Base-by-base conservation (phyloP, 2,113 vertebrate genomes). In the Prunella fulvescens region DNA sequence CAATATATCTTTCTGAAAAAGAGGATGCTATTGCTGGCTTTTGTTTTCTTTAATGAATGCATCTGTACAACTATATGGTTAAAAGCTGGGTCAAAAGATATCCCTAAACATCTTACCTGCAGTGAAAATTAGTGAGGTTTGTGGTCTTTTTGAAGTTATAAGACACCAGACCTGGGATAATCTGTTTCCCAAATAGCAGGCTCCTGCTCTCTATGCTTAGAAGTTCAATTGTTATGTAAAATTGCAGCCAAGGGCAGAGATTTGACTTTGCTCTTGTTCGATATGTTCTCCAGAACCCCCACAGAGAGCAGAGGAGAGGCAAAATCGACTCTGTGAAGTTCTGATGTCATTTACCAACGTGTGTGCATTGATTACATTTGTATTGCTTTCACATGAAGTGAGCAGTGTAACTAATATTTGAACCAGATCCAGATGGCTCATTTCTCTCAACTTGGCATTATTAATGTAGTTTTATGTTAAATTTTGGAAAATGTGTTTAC, bases 261-360 rank as follows among this genome's bases (percentile, higher is more conserved):
- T 94, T 94, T 94, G 86, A 95, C 82, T 93, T 95, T 94, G 35
- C 39, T 91, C 17, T 35, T 91, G 83, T 91, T 94, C 72, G 0
- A 60, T 94, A 78, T 61, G 35, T 94, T 93, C 86, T 91, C 47
- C 28, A 84, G 86, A 94, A 62, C 65, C 29, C 86, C 86, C 6
- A 4, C 40, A 81, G 88, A 92, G 84, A 90, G 39, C 74, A 92
- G 54, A 87, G 22, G 58, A 91, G 62, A 77, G 71, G 56, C 67
- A 74, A 81, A 94, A 97, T 95, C 0, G 85, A 94, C 79, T 91
- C 62, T 69, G 9, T 91, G 72, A 86, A 81, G 56, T 90, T 80
- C 92, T 95, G 94, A 96, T 96, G 88, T 96, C 81, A 95, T 94
- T 93, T 92, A 70, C 29, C 74, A 82, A 66, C 4, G 19, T 95